Evolutionary conservation across 1,140 invertebrate species (phyloP).

Genomic region (Portunus trituberculatus): DNA sequence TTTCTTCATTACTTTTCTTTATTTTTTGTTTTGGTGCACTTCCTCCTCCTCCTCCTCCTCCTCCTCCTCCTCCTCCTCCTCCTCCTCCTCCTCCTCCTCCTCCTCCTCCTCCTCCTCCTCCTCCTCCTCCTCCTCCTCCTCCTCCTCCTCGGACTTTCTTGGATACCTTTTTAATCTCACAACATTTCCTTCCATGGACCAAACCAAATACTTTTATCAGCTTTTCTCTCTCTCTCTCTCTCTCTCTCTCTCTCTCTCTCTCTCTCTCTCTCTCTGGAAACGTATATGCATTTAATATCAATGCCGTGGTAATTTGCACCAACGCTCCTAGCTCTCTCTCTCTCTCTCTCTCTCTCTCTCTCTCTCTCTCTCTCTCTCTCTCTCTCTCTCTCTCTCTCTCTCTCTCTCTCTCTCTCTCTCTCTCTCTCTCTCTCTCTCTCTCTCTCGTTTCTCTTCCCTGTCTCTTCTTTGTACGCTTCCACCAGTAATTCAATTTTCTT

Average conservation of each 20-base stretch:
- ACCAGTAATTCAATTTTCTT: not conserved
- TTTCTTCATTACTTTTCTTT: not conserved
- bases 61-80: not conserved
- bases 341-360: not conserved
- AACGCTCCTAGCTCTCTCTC: not conserved
- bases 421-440: not conserved
- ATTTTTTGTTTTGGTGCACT: not conserved
- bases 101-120: not conserved
- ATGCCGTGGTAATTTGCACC: not conserved
- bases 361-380: no score
- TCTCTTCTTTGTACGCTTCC: not conserved
- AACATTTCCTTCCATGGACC: no score
- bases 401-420: not conserved
- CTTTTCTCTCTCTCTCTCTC: not conserved
- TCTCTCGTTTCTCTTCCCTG: no score
- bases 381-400: not conserved
- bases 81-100: not conserved
- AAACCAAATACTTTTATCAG: no score
- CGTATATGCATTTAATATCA: not conserved
- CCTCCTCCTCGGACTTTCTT: no score
- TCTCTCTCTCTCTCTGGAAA: not conserved
- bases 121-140: not conserved
- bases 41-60: not conserved
- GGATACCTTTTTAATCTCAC: no score
- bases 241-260: constrained; percentile 15